Conservation (phyloP, 2,797 vertebrate species). For the Intellagama lesueurii region DNA sequence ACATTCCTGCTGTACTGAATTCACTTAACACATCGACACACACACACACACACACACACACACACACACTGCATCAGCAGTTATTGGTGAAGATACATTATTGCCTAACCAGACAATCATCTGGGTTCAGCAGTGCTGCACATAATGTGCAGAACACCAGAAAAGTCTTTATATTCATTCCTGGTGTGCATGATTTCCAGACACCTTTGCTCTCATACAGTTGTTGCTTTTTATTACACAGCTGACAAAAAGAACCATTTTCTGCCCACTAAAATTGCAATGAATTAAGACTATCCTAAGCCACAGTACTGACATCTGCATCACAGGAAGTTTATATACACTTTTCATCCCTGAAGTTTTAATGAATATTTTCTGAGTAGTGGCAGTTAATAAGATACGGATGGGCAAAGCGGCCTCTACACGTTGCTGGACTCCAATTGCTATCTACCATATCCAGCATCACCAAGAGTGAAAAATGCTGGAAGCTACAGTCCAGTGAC, state of each 20-base stretch:
- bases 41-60: background rate
- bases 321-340: constrained; percentile 34
- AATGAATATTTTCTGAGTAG: background rate
- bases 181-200: constrained; percentile 34
- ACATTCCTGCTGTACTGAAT: background rate
- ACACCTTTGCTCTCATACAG: constrained; percentile 54
- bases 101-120: constrained; percentile 53
- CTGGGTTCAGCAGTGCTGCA: constrained; percentile 33
- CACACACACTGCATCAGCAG: background rate
- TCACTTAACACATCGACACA: background rate
- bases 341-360: background rate
- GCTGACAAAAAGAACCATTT: constrained; percentile 52
- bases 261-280: constrained; percentile 39
- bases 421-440: no score
- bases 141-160: constrained; percentile 49
- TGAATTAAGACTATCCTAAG: background rate
- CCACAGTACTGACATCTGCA: background rate
- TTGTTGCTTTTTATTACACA: constrained; percentile 68
- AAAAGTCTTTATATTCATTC: constrained; percentile 52
- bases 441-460: no score
- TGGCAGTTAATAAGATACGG: background rate
- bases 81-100: background rate
- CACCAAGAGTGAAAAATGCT: no score
- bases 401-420: no score
- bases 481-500: no score